A percentile compares a stretch with the other conserved stretches of the same genome.
Evolutionary conservation across 2,113 vertebrate species (phyloP).

Genomic region (Sturnus vulgaris): DNA sequence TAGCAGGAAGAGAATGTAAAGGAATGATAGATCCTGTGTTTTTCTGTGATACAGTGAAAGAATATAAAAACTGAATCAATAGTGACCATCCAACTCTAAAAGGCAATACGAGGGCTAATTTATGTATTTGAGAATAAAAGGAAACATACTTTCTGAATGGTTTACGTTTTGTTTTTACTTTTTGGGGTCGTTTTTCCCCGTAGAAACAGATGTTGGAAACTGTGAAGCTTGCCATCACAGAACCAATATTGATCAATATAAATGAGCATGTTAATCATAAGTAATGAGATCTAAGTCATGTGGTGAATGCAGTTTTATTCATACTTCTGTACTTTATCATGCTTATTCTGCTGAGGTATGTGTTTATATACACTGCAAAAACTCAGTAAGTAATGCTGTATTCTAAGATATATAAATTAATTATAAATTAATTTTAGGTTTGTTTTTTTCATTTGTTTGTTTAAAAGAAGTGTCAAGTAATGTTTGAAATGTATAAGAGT

Average conservation of each 20-base stretch:
- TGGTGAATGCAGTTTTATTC: not conserved
- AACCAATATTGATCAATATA: not conserved
- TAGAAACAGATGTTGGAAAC: not conserved
- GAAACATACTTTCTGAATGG: not conserved
- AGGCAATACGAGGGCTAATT: not conserved
- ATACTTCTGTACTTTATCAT: not conserved
- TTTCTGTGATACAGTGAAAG: not conserved
- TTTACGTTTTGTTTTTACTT: not conserved
- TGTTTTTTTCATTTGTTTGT: not conserved
- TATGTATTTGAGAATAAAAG: not conserved
- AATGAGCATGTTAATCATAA: not conserved
- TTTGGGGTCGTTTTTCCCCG: not conserved
- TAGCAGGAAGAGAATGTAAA: not conserved
- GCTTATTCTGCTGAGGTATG: not conserved
- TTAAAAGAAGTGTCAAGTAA: not conserved
- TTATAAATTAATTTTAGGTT: not conserved
- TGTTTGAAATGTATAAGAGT: not conserved
- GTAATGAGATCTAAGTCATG: not conserved
- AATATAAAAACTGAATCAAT: not conserved
- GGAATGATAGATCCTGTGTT: not conserved
- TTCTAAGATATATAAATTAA: not conserved
- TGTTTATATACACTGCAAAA: not conserved
- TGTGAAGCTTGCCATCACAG: not conserved
- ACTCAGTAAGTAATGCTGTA: not conserved
- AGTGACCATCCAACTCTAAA: not conserved